These are phyloP conservation scores for Acronicta alni DNA, from an alignment of 2,888 invertebrate genomes.

Conservation along the genomic window DNA sequence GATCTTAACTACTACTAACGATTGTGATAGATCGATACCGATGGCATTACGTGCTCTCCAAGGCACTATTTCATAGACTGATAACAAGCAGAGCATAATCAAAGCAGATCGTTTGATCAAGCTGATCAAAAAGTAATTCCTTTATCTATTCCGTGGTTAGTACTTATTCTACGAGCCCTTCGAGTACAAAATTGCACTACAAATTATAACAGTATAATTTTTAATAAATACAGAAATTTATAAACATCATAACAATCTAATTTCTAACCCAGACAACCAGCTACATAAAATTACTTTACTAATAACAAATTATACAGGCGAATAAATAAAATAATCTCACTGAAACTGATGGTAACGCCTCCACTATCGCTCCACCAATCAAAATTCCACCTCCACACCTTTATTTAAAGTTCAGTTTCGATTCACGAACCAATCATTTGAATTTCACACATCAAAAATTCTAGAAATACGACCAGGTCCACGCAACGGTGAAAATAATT, in stretches of 20 bases:
- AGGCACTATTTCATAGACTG: no score
- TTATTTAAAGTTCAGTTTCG: slow-evolving; percentile 48
- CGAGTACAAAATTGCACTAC: no score
- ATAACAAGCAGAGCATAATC: no score
- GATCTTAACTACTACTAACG: no score
- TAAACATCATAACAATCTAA: neutral
- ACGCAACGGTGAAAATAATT: slow-evolving; percentile 76
- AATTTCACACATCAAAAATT: slow-evolving; percentile 77
- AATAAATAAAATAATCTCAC: slow-evolving; percentile 39
- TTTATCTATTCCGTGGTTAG: no score
- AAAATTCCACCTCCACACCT: slow-evolving; percentile 39
- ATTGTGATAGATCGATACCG: no score
- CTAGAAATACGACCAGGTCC: slow-evolving; percentile 64
- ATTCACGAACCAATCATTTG: slow-evolving; percentile 47
- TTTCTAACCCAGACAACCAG: neutral
- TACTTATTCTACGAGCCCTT: no score
- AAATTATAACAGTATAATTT: neutral
- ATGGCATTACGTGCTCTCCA: no score
- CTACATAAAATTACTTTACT: slow-evolving; percentile 17
- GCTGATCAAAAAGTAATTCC: no score
- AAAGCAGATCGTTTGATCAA: no score
- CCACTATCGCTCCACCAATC: slow-evolving; percentile 15
- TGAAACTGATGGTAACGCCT: slow-evolving; percentile 42
- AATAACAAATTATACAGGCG: slow-evolving; percentile 16
- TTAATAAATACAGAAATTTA: neutral